A percentile compares a stretch with the other conserved stretches of the same genome.
Evolutionary conservation across 2,797 vertebrate species (phyloP).

Genomic region (Galago senegalensis): DNA sequence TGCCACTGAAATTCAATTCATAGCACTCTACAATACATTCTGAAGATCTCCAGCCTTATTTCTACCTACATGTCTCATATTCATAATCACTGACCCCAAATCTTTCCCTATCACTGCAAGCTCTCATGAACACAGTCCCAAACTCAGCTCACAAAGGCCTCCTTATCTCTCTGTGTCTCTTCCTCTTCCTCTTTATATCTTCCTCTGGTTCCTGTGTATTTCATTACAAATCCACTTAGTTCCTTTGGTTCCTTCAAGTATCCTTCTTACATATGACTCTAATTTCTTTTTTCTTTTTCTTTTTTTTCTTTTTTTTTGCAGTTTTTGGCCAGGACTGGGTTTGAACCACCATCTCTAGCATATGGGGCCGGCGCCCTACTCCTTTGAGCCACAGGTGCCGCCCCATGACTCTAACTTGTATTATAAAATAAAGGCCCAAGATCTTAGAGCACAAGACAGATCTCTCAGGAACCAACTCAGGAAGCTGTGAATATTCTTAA

Average conservation of each 20-base stretch:
- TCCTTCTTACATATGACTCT: background rate
- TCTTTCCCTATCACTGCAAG: background rate
- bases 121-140: background rate
- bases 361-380: no score
- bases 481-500: background rate
- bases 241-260: conserved; percentile 23
- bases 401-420: background rate
- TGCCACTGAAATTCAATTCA: conserved; percentile 33
- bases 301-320: no score
- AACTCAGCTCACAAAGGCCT: background rate
- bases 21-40: conserved; percentile 40
- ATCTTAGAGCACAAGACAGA: background rate
- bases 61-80: background rate
- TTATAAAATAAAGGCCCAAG: conserved; percentile 21
- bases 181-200: background rate
- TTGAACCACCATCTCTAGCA: no score
- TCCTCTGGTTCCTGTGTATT: background rate
- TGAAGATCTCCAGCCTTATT: background rate
- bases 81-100: background rate
- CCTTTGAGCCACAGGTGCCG: no score
- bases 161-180: background rate
- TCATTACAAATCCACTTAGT: background rate
- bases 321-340: no score
- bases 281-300: background rate
- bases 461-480: background rate